These are phyloP conservation scores for Protonemura montana DNA, from an alignment of 2,888 invertebrate genomes.

Conservation along the genomic window DNA sequence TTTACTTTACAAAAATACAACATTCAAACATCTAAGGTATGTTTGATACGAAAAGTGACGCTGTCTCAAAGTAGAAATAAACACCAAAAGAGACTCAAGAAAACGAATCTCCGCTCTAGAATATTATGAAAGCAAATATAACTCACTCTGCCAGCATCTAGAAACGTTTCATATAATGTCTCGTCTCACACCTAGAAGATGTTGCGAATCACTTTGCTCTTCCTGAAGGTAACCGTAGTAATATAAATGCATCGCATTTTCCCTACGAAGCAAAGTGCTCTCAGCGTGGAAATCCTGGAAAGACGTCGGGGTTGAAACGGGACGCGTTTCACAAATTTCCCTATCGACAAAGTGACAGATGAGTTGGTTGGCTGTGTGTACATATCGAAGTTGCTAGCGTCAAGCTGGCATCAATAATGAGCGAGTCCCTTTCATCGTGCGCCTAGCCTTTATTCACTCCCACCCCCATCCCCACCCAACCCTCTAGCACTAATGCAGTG, in stretches of 20 bases:
- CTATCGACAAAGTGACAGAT: not conserved
- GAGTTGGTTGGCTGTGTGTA: not conserved
- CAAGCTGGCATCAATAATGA: not conserved
- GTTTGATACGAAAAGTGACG: too few relatives aligned
- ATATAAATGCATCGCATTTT: not conserved
- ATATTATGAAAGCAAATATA: too few relatives aligned
- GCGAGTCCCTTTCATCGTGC: constrained; percentile 4
- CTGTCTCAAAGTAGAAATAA: too few relatives aligned
- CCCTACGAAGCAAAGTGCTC: not conserved
- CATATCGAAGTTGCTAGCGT: not conserved
- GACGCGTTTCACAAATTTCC: not conserved
- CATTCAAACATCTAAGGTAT: too few relatives aligned
- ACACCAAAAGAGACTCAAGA: too few relatives aligned
- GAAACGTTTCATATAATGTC: too few relatives aligned
- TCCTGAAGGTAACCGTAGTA: not conserved
- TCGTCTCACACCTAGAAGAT: too few relatives aligned
- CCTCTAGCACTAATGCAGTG: not conserved
- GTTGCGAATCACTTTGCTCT: not conserved
- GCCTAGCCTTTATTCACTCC: not conserved
- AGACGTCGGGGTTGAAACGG: not conserved
- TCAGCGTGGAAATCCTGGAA: not conserved
- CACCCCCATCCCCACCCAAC: not conserved
- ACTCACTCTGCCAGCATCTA: too few relatives aligned
- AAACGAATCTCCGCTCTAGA: too few relatives aligned
- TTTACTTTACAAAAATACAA: too few relatives aligned